Conservation (phyloP, 2,888 invertebrate species). For the Ennomos quercinarius region DNA sequence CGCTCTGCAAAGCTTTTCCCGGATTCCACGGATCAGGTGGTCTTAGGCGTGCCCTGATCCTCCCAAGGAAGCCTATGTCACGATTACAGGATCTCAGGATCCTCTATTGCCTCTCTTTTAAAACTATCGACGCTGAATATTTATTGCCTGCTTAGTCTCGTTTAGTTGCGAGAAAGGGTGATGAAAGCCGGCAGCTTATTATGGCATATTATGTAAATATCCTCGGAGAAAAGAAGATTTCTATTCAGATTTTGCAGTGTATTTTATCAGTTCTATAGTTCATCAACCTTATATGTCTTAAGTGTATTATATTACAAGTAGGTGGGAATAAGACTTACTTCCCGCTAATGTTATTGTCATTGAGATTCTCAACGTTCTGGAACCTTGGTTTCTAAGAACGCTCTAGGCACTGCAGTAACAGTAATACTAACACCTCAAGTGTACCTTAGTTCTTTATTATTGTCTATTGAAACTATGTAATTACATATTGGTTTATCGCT, state of each 20-base stretch:
- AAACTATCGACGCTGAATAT: constrained; percentile 43
- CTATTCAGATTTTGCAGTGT: constrained; percentile 7
- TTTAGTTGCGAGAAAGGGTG: constrained; percentile 25
- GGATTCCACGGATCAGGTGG: constrained; percentile 63
- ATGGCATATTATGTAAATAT: constrained; percentile 26
- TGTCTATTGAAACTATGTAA: too few species aligned
- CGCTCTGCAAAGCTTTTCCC: constrained; percentile 47
- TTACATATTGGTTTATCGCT: too few species aligned
- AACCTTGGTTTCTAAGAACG: too few species aligned
- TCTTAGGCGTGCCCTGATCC: constrained; percentile 55
- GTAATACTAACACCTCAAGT: too few species aligned
- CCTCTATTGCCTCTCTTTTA: constrained; percentile 46
- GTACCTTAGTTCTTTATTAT: too few species aligned
- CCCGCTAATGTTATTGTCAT: too few species aligned
- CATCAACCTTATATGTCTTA: neutral
- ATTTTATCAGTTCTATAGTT: neutral
- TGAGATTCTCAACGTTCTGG: too few species aligned
- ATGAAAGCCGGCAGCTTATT: constrained; percentile 22
- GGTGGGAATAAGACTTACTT: too few species aligned
- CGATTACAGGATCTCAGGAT: constrained; percentile 50
- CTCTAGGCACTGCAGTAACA: too few species aligned
- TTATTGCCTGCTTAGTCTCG: constrained; percentile 29
- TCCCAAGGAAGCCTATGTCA: constrained; percentile 52
- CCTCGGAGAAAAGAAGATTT: constrained; percentile 6
- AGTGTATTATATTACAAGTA: too few species aligned